Base-by-base conservation (phyloP, 2,888 invertebrate genomes). In the Crioceris asparagi region DNA sequence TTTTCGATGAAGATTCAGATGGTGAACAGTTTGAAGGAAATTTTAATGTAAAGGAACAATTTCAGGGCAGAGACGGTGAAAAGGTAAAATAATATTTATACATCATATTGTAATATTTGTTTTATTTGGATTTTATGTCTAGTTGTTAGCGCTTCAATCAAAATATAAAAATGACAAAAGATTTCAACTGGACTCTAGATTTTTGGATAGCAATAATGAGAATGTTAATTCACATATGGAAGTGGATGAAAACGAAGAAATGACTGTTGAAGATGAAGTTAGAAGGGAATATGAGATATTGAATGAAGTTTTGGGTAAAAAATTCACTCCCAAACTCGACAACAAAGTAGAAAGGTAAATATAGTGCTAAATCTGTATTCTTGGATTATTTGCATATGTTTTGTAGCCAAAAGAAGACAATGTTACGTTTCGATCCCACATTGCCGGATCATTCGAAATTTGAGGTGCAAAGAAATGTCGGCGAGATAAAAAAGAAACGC, bases 161-260 rank as follows among this genome's bases (percentile, higher is more conserved):
- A 73, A 72, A 52, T 77, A 73, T 63, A 80, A 79, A 57, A 74
- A 79, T 57, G 88, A 88, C 65, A 72, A 78, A 52, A 72, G 88
- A 55, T 88, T 88, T 64, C 66, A 68, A 46, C 67, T 88, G 54
- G 81, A 84, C 64, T 70, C 77, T 51, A 73, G 79, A 47, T 88
- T 88, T 61, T 63, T 75, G 33, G 78, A 81, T 32, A 70, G 72
- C 32, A 68, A 71, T 12, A 61, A 67, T 5, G 48, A 53, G 18
- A 61, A 62, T 5, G 50, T 53, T 1, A 50, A 53, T 18, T 47
- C 54, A 14, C 47, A 48, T 34, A 61, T 49, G 41, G 52, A 45
- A 8, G 46, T 52, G 34, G 50, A 51, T 23, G 47, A 54, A 16
- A 47, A 53, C 16, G 44, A 56, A 36, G 52, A 47, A 32, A 34